Evolutionary conservation across 2,888 invertebrate genomes (phyloP).

Genomic region (Drosophila fulvimacula): DNA sequence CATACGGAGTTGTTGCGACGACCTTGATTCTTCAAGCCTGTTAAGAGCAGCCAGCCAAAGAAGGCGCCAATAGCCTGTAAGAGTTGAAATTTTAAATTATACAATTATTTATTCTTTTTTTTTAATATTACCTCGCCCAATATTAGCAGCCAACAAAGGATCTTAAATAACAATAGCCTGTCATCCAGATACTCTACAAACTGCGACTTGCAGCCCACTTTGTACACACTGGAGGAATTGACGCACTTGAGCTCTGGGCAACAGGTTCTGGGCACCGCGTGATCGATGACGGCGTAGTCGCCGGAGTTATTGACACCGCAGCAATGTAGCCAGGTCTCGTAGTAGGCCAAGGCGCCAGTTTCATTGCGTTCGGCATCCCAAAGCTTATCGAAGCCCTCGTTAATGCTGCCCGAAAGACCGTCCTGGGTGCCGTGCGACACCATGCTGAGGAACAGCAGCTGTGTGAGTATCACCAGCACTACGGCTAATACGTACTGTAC

Average conservation of each 20-base stretch:
- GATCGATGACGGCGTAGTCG: slow-evolving; percentile 75
- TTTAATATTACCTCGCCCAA: slow-evolving; percentile 68
- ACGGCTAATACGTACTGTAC: slow-evolving; percentile 75
- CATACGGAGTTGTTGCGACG: slow-evolving; percentile 78
- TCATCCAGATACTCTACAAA: slow-evolving; percentile 77
- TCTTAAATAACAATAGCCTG: slow-evolving; percentile 74
- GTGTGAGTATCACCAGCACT: slow-evolving; percentile 68
- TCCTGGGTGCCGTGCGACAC: slow-evolving; percentile 80
- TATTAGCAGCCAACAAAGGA: slow-evolving; percentile 77
- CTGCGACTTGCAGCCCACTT: slow-evolving; percentile 73
- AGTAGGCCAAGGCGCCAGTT: slow-evolving; percentile 76
- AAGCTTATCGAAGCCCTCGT: slow-evolving; percentile 75
- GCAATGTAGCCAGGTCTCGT: slow-evolving; percentile 80
- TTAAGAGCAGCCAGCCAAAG: slow-evolving; percentile 75
- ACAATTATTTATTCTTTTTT: background rate
- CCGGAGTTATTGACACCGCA: slow-evolving; percentile 78
- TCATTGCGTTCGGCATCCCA: slow-evolving; percentile 73
- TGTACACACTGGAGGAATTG: slow-evolving; percentile 53
- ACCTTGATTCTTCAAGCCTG: slow-evolving; percentile 74
- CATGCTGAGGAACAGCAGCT: slow-evolving; percentile 81
- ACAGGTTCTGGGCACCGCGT: slow-evolving; percentile 73
- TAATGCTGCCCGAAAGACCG: slow-evolving; percentile 79
- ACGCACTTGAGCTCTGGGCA: slow-evolving; percentile 71
- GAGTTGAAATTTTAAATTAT: slow-evolving; percentile 3
- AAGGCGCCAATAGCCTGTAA: slow-evolving; percentile 67